Evolutionary conservation across 2,113 vertebrate genomes (phyloP).

Genomic region (Corythaixoides concolor): DNA sequence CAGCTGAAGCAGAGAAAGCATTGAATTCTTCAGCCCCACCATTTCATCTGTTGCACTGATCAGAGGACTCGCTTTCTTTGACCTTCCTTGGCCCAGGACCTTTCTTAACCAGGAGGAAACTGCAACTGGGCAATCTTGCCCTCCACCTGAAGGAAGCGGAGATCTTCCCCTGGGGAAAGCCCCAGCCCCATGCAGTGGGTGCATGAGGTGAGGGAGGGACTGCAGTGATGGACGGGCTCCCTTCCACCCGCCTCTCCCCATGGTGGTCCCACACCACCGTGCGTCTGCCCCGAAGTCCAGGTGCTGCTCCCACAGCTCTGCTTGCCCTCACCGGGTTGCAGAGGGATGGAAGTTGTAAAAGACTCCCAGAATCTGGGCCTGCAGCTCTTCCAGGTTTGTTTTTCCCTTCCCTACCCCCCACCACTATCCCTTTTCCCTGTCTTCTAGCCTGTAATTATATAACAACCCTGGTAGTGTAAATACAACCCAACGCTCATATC

Average conservation of each 20-base stretch:
- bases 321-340: neutral
- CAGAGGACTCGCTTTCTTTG: neutral
- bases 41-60: neutral
- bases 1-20: neutral
- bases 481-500: neutral
- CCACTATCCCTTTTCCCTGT: neutral
- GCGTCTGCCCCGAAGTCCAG: neutral
- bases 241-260: fast-evolving
- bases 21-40: neutral
- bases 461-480: neutral
- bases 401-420: neutral
- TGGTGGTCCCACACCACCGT: neutral
- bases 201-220: neutral
- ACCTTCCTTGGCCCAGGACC: neutral
- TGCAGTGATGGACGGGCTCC: fast-evolving
- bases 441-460: neutral
- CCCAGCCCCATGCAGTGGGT: neutral
- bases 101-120: neutral
- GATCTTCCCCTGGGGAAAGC: neutral
- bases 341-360: neutral
- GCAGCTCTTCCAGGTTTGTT: neutral
- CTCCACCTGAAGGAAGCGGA: neutral
- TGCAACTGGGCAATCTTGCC: neutral
- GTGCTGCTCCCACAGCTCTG: neutral
- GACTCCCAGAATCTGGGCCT: neutral